Base-by-base conservation (phyloP, 1,140 invertebrate genomes). In the Drosophila suzukii region DNA sequence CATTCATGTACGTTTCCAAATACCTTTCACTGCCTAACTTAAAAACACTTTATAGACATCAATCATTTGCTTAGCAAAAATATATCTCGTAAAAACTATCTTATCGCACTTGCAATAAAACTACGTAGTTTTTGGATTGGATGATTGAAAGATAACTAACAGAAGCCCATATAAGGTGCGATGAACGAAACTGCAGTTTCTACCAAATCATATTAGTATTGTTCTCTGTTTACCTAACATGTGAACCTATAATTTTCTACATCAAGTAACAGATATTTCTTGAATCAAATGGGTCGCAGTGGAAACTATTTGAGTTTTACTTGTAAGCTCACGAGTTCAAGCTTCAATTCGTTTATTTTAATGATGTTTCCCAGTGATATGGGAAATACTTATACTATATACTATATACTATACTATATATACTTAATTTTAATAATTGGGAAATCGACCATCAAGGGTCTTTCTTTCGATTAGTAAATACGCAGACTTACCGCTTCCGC, bases 401-500 rank as follows among this genome's bases (percentile, higher is more conserved):
- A n/a, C n/a, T n/a, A n/a, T n/a, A n/a, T n/a, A n/a, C n/a, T n/a
- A n/a, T n/a, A n/a, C n/a, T n/a, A n/a, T n/a, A n/a, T n/a, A n/a
- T n/a, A n/a, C n/a, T n/a, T n/a, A 4, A 11, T 60, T 70, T 58
- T 27, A 46, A 58, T 41, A 57, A 70, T 30, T 70, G n/a, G 27
- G 30, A 36, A 20, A 15, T 17, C 34, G n/a, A n/a, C n/a, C n/a
- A n/a, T n/a, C n/a, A n/a, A n/a, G n/a, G n/a, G n/a, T n/a, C n/a
- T n/a, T n/a, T n/a, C n/a, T n/a, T n/a, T n/a, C n/a, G n/a, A n/a
- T n/a, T n/a, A n/a, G n/a, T n/a, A n/a, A 63, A 51, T 51, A 36
- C 12, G 30, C 43, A n/a, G 34, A 83, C 93, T 94, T 77, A 94
- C 94, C 94, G 93, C 83, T 94, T 92, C 57, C 89, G 93, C 71